Evolutionary conservation across 2,113 vertebrate species (phyloP).

Genomic region (Loxodonta africana): DNA sequence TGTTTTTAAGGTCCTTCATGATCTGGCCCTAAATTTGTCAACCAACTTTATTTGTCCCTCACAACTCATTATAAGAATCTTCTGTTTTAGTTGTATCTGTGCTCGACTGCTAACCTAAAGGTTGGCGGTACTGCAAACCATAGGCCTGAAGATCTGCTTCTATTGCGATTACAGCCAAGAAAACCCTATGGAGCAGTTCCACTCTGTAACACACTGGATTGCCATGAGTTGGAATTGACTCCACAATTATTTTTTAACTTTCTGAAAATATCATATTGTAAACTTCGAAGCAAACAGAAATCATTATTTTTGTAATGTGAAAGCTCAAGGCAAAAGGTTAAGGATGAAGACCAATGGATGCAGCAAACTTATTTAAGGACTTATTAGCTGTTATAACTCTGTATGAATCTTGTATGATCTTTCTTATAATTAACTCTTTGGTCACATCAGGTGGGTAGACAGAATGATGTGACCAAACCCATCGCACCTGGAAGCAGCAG

Average conservation of each 20-base stretch:
- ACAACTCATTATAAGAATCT: neutral
- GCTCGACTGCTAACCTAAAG: too few species aligned
- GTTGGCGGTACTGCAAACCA: too few species aligned
- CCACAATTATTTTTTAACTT: neutral
- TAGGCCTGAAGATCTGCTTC: neutral
- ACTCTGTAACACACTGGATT: neutral
- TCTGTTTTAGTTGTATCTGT: neutral
- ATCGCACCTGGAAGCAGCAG: neutral
- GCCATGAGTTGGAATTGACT: neutral
- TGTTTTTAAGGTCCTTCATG: neutral
- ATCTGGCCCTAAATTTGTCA: neutral
- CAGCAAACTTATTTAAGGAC: neutral
- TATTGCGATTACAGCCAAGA: neutral
- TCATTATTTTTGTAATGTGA: slow-evolving; percentile 22
- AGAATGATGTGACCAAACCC: neutral
- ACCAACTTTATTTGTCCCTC: neutral
- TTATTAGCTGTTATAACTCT: neutral
- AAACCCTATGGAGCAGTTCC: neutral
- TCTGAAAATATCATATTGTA: neutral
- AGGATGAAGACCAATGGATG: neutral
- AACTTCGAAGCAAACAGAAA: neutral
- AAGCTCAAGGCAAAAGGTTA: neutral
- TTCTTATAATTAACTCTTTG: neutral
- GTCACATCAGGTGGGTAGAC: neutral
- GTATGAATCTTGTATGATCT: neutral